These are phyloP conservation scores for Julus scandinavius DNA, from an alignment of 2,888 invertebrate species.

Conservation along the genomic window DNA sequence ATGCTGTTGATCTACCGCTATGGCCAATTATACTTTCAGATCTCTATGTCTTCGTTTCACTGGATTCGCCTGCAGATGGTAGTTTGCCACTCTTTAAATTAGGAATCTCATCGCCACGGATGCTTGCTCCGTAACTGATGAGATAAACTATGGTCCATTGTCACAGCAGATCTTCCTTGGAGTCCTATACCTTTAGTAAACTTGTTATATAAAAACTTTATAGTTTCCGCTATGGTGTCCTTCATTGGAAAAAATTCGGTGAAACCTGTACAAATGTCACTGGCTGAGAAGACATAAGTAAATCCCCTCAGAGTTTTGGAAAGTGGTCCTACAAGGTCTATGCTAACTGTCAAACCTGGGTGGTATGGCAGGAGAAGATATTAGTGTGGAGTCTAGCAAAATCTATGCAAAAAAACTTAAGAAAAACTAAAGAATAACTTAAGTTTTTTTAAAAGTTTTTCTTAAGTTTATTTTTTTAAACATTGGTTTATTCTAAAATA, in stretches of 20 bases:
- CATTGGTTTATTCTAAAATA: too few relatives aligned
- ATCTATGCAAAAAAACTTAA: too few relatives aligned
- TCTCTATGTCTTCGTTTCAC: neutral
- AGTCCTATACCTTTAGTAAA: neutral
- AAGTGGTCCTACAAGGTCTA: neutral
- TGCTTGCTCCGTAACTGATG: neutral
- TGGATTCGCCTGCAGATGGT: too few relatives aligned
- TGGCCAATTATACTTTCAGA: neutral
- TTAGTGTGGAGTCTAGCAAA: neutral
- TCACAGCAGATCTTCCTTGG: neutral
- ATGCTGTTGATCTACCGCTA: constrained; percentile 43
- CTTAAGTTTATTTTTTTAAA: too few relatives aligned
- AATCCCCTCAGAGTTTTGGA: neutral
- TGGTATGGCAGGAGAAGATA: neutral
- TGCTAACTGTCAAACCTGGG: neutral
- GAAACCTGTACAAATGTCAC: neutral
- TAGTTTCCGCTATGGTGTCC: neutral
- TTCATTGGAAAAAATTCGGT: neutral
- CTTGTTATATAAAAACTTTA: neutral
- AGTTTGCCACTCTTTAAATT: too few relatives aligned
- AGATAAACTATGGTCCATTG: neutral
- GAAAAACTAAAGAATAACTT: too few relatives aligned
- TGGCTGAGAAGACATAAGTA: neutral
- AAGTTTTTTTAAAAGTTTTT: too few relatives aligned
- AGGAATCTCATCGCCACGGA: too few relatives aligned